Evolutionary conservation across 2,797 vertebrate species (phyloP).

Genomic region (Paramormyrops hopkinsi): DNA sequence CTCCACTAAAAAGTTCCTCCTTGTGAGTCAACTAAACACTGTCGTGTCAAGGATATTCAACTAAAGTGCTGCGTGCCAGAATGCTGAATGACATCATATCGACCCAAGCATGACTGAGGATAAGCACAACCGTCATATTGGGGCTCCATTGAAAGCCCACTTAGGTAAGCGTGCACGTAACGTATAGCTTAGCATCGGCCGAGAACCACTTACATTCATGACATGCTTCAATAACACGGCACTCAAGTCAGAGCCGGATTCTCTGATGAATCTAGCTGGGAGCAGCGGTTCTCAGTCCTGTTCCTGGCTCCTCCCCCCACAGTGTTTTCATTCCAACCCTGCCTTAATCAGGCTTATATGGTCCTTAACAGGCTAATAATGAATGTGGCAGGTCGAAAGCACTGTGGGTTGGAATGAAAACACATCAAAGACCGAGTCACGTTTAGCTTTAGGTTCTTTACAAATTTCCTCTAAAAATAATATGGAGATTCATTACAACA

Average conservation of each 20-base stretch:
- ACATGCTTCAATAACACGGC: background rate
- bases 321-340: background rate
- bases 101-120: background rate
- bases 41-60: background rate
- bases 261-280: background rate
- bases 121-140: background rate
- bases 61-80: background rate
- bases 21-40: background rate
- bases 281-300: background rate
- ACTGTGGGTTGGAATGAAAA: background rate
- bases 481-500: background rate
- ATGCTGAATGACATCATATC: background rate
- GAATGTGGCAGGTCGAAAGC: background rate
- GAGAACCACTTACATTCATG: background rate
- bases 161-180: background rate
- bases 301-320: background rate
- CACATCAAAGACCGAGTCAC: background rate
- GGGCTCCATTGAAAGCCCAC: background rate
- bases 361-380: background rate
- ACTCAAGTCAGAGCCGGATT: background rate
- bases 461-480: background rate
- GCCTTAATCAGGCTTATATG: background rate
- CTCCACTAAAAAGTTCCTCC: background rate
- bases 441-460: background rate
- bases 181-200: background rate